Percentiles rank a stretch among this genome's conserved stretches.
These are phyloP conservation scores for Takifugu bimaculatus DNA, from an alignment of 2,113 vertebrate genomes.

Conservation along the genomic window DNA sequence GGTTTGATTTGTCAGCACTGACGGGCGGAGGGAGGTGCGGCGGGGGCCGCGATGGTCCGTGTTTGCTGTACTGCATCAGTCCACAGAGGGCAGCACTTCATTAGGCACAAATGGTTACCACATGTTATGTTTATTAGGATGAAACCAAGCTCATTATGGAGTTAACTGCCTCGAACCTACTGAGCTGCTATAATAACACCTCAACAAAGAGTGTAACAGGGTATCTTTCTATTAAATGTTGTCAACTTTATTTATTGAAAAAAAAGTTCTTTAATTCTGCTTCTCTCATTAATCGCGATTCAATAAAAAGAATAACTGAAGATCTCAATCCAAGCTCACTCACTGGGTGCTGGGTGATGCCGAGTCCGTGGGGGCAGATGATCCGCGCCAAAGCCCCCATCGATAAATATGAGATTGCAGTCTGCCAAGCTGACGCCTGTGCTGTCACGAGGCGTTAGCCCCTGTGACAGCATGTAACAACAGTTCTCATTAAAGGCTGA, in stretches of 20 bases:
- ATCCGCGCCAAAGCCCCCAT: slow-evolving; percentile 43
- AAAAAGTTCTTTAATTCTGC: not conserved
- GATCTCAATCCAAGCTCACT: slow-evolving; percentile 7
- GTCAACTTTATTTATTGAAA: too few relatives aligned
- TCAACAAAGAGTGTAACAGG: slow-evolving; percentile 9
- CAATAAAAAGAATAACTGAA: not conserved
- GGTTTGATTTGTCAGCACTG: slow-evolving; percentile 8
- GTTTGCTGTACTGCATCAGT: slow-evolving; percentile 52
- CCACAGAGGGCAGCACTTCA: slow-evolving; percentile 70
- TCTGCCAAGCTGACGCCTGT: slow-evolving; percentile 45
- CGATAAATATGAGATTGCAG: slow-evolving; percentile 60
- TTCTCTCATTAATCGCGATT: too few relatives aligned
- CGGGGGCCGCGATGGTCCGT: slow-evolving; percentile 14
- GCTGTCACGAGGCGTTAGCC: slow-evolving; percentile 60
- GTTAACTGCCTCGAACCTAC: slow-evolving; percentile 33
- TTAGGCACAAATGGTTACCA: slow-evolving; percentile 71
- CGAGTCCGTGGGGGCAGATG: slow-evolving; percentile 27
- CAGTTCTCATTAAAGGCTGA: slow-evolving; percentile 70
- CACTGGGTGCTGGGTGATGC: slow-evolving; percentile 13
- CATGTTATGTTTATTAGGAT: slow-evolving; percentile 65
- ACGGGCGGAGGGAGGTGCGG: slow-evolving; percentile 2
- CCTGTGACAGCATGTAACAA: slow-evolving; percentile 68
- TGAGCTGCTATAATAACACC: slow-evolving; percentile 35
- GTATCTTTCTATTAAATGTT: too few relatives aligned
- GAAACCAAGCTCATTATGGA: slow-evolving; percentile 54